Evolutionary conservation across 2,113 vertebrate species (phyloP).

Genomic region (Anas platyrhynchos): DNA sequence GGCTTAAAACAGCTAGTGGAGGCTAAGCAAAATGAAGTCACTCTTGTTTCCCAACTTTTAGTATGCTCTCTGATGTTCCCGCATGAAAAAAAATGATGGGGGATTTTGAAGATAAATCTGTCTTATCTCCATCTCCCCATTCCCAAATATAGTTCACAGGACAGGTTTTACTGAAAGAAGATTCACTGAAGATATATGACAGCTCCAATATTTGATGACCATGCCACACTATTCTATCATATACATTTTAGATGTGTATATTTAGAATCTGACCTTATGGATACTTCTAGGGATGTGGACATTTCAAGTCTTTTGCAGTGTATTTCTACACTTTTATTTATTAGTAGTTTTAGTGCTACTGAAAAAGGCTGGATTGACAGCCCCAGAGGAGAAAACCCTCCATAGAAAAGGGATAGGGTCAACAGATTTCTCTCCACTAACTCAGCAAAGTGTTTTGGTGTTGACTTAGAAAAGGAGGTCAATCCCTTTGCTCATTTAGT

Average conservation of each 20-base stretch:
- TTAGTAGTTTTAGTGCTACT: background rate
- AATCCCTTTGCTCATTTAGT: background rate
- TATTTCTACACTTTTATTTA: background rate
- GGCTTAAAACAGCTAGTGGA: background rate
- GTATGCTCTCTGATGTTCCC: background rate
- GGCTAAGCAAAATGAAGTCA: background rate
- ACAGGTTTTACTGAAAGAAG: background rate
- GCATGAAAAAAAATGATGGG: background rate
- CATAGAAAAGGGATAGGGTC: background rate
- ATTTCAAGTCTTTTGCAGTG: background rate
- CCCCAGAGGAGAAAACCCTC: background rate
- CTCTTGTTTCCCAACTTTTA: background rate
- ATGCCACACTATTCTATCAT: background rate
- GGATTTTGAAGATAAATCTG: background rate
- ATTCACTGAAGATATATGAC: background rate
- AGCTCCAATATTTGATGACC: background rate
- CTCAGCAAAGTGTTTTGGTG: background rate
- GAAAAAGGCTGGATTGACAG: background rate
- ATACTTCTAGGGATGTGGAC: background rate
- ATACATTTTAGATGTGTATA: background rate
- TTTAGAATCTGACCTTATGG: background rate
- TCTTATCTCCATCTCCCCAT: background rate
- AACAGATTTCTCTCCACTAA: background rate
- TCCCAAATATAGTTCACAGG: background rate
- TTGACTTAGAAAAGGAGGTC: conserved; percentile 1